Percentiles rank a stretch among this genome's conserved stretches.
Evolutionary conservation across 2,888 invertebrate genomes (phyloP).

Genomic region (Ypsolopha scabrella): DNA sequence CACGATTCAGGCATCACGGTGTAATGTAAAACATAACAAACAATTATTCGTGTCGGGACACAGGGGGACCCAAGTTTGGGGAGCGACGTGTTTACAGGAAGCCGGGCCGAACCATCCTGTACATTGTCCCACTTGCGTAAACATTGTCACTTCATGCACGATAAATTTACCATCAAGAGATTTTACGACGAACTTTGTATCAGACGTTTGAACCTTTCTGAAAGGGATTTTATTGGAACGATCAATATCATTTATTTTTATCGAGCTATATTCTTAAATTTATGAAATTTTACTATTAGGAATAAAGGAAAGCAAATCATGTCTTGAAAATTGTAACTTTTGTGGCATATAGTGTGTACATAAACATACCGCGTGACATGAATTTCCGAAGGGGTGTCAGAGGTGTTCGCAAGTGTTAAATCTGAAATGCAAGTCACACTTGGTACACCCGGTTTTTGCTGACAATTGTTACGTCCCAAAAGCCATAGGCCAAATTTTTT

Average conservation of each 20-base stretch:
- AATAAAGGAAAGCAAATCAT: too few species aligned
- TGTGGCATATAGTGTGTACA: too few species aligned
- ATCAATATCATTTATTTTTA: neutral
- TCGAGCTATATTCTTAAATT: too few species aligned
- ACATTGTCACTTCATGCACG: conserved; percentile 25
- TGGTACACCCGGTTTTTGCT: too few species aligned
- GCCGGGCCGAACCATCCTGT: conserved; percentile 25
- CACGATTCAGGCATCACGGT: neutral
- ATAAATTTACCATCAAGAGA: conserved; percentile 22
- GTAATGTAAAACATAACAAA: conserved; percentile 23
- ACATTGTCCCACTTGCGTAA: conserved; percentile 19
- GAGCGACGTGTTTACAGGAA: conserved; percentile 47
- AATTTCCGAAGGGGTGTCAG: too few species aligned
- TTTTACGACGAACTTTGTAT: conserved; percentile 6
- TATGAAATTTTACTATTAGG: too few species aligned
- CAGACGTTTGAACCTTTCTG: neutral
- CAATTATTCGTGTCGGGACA: conserved; percentile 33
- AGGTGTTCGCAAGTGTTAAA: too few species aligned
- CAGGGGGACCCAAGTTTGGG: conserved; percentile 22
- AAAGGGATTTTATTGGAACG: conserved; percentile 1
- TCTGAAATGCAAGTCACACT: too few species aligned
- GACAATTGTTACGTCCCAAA: too few species aligned
- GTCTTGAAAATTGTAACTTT: too few species aligned
- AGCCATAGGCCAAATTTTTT: too few species aligned
- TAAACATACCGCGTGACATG: too few species aligned